Evolutionary conservation across 1,140 invertebrate species (phyloP), one percentile per base, ranked within the genome.

Genomic region (Adoxophyes honmai): DNA sequence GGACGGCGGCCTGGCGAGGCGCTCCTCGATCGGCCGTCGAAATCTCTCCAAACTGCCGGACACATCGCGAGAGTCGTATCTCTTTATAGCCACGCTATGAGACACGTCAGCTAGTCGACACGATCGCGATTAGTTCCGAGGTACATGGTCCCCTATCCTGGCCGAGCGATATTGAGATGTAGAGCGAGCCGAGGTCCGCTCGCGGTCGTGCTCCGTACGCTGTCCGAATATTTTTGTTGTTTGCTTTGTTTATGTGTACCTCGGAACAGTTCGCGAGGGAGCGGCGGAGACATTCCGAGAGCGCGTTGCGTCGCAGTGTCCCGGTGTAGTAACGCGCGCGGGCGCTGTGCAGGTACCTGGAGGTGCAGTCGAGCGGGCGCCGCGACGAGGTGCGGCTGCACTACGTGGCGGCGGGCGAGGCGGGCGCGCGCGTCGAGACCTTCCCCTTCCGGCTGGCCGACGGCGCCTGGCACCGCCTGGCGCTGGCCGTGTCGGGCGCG

Each of bases 281-380:
- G 75, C 66, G 71, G 70, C 70, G 76, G 67, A 52, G 63, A 44
- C 36, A 57, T 58, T 62, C 59, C 70, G 70, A 60, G 61, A 58
- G 53, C 51, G 44, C 60, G 55, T 54, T 64, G 57, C 58, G 62
- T 60, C 55, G 60, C 48, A 3, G 21, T 28, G 21, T 28, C 21
- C 21, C 21, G 68, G 60, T 59, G 60, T 62, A 62, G 59, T 66
- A 64, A 58, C 62, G 42, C 52, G 55, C n/a, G 61, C 65, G 61
- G 69, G 75, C 66, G 70, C 55, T 81, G 67, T 61, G 75, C 88
- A 96, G 95, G 90, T 96, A 96, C 90, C 91, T 97, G 90, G 96
- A 98, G 91, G 90, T 97, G 76, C 95, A 97, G 90, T 97, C 95
- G 74, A 96, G 95, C 87, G 96, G 96, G 55, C 91, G 95, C 14